Evolutionary conservation across 2,888 invertebrate species (phyloP).

Genomic region (Bugulina stolonifera): DNA sequence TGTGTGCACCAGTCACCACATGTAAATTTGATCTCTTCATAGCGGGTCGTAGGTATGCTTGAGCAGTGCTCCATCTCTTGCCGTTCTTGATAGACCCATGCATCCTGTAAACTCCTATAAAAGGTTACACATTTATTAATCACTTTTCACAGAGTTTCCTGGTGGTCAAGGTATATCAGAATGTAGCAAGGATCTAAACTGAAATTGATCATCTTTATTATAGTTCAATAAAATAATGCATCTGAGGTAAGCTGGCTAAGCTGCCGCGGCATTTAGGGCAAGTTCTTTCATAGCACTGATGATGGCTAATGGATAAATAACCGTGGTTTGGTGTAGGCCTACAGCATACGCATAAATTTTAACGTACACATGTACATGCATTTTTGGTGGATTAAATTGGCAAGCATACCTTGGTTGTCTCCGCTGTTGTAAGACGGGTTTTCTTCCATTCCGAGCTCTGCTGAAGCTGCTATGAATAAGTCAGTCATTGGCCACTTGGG

Average conservation of each 20-base stretch:
- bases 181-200: too few relatives aligned
- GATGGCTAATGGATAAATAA: too few relatives aligned
- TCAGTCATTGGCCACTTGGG: background rate
- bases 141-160: too few relatives aligned
- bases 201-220: too few relatives aligned
- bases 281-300: too few relatives aligned
- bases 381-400: background rate
- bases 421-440: background rate
- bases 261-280: too few relatives aligned
- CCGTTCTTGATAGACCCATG: slow-evolving; percentile 42
- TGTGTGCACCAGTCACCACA: slow-evolving; percentile 37
- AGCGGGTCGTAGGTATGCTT: slow-evolving; percentile 42
- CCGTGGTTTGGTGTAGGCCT: too few relatives aligned
- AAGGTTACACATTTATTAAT: too few relatives aligned
- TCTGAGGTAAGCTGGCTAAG: too few relatives aligned
- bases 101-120: slow-evolving; percentile 36
- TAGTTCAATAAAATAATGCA: too few relatives aligned
- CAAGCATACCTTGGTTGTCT: background rate
- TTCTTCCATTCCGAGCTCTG: background rate
- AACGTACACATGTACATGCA: background rate
- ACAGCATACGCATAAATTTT: background rate
- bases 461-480: background rate
- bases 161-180: too few relatives aligned
- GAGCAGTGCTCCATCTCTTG: slow-evolving; percentile 41
- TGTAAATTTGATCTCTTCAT: slow-evolving; percentile 40